phyloP scores from a whole-genome alignment of 1,140 invertebrate species.

The Neodiprion fabricii region DNA sequence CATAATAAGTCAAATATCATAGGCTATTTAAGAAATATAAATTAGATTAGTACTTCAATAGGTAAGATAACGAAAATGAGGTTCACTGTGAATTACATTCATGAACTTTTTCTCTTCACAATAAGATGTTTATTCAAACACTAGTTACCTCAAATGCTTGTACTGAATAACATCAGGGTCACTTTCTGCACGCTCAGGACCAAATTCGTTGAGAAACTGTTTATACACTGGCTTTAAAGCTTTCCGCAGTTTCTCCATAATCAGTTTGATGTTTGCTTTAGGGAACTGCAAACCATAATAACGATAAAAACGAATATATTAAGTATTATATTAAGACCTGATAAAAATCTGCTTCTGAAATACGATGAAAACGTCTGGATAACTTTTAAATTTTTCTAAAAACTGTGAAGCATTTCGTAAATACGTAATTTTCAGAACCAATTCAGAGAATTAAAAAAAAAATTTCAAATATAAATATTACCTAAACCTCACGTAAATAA shows the following conservation, averaged over 20 bases:
- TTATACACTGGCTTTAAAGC: conserved; percentile 71
- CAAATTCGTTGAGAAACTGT: conserved; percentile 74
- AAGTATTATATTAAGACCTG: not conserved
- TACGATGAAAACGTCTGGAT: not conserved
- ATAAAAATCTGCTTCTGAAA: not conserved
- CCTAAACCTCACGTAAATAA: not conserved
- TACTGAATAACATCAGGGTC: conserved; percentile 60
- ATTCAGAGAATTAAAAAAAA: not conserved
- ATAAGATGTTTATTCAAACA: too few relatives aligned
- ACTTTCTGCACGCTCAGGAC: conserved; percentile 58
- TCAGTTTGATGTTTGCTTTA: conserved; percentile 71
- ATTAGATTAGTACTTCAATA: conserved; percentile 20
- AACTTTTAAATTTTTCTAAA: conserved; percentile 3
- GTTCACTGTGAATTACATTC: conserved; percentile 13
- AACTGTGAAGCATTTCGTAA: too few relatives aligned
- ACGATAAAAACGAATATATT: conserved; percentile 1
- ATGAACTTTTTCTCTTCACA: not conserved
- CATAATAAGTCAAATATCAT: too few relatives aligned
- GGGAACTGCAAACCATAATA: conserved; percentile 67
- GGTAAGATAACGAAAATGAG: not conserved
- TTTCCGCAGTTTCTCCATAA: conserved; percentile 74
- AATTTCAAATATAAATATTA: conserved; percentile 11
- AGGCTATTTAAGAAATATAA: conserved; percentile 19
- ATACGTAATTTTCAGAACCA: too few relatives aligned
- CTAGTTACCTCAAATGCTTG: conserved; percentile 63